These are phyloP conservation scores for Raphicerus campestris DNA, from an alignment of 2,113 vertebrate species.

Conservation along the genomic window DNA sequence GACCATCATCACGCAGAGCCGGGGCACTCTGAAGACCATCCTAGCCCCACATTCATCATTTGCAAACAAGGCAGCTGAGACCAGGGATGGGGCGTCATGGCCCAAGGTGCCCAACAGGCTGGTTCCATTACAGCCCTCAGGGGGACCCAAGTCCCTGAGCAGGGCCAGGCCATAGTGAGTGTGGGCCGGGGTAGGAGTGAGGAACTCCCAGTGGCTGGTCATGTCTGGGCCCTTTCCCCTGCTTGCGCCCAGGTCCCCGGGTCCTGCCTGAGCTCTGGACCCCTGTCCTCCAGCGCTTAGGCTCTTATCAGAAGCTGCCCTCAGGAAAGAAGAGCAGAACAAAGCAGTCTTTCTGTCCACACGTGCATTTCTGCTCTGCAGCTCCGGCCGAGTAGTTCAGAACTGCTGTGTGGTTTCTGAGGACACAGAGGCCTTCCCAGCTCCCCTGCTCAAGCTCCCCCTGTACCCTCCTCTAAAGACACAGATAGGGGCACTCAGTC, in stretches of 20 bases:
- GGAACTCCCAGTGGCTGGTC: not conserved
- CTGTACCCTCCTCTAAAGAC: not conserved
- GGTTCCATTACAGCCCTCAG: not conserved
- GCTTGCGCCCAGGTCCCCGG: rapidly evolving
- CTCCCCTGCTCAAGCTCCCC: not conserved
- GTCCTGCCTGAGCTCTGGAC: not conserved
- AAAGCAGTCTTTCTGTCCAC: not conserved
- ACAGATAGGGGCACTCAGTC: not conserved
- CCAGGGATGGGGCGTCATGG: not conserved
- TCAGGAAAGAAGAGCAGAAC: not conserved
- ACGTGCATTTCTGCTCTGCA: rapidly evolving
- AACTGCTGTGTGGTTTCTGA: not conserved
- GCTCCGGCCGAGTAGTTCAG: not conserved
- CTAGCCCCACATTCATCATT: not conserved
- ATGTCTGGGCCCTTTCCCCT: not conserved
- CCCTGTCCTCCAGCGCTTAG: not conserved
- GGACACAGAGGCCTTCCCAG: not conserved
- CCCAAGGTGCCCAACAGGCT: not conserved
- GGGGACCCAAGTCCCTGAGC: not conserved
- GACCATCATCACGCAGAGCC: not conserved
- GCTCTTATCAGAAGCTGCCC: not conserved
- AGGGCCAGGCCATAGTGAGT: not conserved
- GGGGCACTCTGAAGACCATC: not conserved
- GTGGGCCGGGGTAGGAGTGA: not conserved
- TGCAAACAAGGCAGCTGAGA: not conserved